Conservation (phyloP, 2,113 vertebrate genomes). For the Ovis canadensis region DNA sequence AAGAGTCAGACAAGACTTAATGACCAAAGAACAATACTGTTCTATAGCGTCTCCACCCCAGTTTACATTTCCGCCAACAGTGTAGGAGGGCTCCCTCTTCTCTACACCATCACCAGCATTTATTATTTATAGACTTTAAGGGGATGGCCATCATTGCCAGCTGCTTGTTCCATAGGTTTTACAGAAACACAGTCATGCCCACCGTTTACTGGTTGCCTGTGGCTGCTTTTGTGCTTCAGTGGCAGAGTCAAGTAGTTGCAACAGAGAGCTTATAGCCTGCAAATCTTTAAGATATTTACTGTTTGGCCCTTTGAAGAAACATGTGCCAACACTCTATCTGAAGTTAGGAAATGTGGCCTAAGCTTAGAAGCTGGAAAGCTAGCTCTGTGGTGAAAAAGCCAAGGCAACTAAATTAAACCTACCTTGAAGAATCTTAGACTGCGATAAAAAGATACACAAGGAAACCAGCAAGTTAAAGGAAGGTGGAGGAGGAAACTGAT, state of each 20-base stretch:
- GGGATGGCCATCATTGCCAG: background rate
- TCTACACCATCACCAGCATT: background rate
- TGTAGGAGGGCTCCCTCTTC: background rate
- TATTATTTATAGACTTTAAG: background rate
- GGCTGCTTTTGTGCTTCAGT: background rate
- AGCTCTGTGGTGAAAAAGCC: background rate
- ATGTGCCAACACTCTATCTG: background rate
- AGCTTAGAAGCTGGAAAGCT: background rate
- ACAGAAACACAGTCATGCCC: background rate
- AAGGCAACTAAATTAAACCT: background rate
- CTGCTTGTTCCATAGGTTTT: background rate
- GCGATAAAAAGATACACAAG: background rate
- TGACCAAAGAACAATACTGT: background rate
- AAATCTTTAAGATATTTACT: slow-evolving; percentile 24
- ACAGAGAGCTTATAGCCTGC: background rate
- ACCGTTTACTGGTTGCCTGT: background rate
- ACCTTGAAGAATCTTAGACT: background rate
- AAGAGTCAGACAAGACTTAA: background rate
- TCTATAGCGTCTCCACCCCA: background rate
- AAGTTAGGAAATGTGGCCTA: background rate
- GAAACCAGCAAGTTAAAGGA: background rate
- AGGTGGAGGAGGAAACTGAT: background rate
- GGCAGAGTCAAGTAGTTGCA: background rate
- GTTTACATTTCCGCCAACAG: background rate
- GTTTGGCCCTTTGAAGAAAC: background rate